These are phyloP conservation scores for Astur gentilis DNA, from an alignment of 2,113 vertebrate species.

Conservation along the genomic window DNA sequence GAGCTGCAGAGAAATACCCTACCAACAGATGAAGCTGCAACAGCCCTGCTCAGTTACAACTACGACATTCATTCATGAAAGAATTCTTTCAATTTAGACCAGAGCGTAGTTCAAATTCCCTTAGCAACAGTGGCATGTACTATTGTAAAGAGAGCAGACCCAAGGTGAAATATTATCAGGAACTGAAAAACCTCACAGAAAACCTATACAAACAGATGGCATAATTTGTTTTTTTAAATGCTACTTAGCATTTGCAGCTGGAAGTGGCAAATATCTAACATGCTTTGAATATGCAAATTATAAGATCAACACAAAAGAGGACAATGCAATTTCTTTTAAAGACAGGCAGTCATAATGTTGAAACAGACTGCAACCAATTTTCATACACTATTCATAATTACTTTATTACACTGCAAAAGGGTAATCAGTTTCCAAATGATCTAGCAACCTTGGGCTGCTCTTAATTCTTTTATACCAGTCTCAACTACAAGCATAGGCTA, in stretches of 20 bases:
- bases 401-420: constrained; percentile 47
- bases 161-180: constrained; percentile 6
- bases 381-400: constrained; percentile 14
- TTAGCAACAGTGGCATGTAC: neutral
- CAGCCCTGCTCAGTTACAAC: neutral
- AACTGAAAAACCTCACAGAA: neutral
- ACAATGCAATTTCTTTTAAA: neutral
- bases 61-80: neutral
- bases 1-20: neutral
- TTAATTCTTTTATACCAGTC: constrained; percentile 65
- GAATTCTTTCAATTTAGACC: neutral
- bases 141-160: neutral
- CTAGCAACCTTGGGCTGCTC: constrained; percentile 80
- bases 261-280: neutral
- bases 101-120: neutral
- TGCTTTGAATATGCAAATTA: neutral
- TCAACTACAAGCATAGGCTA: constrained; percentile 65
- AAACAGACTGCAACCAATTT: constrained; percentile 31
- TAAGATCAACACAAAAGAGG: constrained; percentile 7
- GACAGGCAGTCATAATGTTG: constrained; percentile 13
- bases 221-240: neutral
- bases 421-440: constrained; percentile 63
- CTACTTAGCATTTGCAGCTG: constrained; percentile 38
- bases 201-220: neutral
- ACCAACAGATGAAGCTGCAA: accelerated